These are phyloP conservation scores for Nyctibius grandis DNA, from an alignment of 2,797 vertebrate species.

Conservation along the genomic window DNA sequence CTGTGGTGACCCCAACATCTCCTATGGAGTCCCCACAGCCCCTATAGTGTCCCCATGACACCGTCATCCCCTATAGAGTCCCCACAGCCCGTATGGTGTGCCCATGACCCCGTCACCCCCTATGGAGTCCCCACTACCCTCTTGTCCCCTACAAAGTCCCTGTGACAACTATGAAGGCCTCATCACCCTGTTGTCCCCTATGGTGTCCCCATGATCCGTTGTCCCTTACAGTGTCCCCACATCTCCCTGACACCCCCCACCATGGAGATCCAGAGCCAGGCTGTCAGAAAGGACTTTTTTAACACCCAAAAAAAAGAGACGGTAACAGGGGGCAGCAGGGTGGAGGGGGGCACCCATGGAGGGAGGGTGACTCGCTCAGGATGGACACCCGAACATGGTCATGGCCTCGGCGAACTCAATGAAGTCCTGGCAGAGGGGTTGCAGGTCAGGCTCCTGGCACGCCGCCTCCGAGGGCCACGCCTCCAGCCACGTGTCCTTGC, in stretches of 20 bases:
- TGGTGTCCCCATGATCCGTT: background rate
- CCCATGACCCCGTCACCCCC: background rate
- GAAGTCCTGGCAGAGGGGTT: background rate
- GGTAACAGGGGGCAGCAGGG: too few species aligned
- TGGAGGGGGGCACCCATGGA: background rate
- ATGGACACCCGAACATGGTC: background rate
- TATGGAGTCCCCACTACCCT: rapidly evolving
- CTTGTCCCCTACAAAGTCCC: too few species aligned
- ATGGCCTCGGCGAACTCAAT: background rate
- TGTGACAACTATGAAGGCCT: too few species aligned
- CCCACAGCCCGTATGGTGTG: too few species aligned
- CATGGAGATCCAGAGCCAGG: background rate
- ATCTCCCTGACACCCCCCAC: background rate
- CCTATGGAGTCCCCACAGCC: background rate
- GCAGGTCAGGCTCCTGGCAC: background rate
- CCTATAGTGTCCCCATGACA: background rate
- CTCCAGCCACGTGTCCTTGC: constrained; percentile 48
- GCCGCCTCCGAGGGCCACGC: background rate
- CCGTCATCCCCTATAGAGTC: background rate
- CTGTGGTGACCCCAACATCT: background rate
- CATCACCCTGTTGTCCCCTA: background rate
- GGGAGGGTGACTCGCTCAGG: background rate
- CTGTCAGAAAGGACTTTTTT: background rate
- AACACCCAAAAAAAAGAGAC: background rate
- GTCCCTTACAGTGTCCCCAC: too few species aligned